Percentiles rank a stretch among this genome's conserved stretches.
phyloP scores from a whole-genome alignment of 2,113 vertebrate genomes.

The Carlito syrichta region DNA sequence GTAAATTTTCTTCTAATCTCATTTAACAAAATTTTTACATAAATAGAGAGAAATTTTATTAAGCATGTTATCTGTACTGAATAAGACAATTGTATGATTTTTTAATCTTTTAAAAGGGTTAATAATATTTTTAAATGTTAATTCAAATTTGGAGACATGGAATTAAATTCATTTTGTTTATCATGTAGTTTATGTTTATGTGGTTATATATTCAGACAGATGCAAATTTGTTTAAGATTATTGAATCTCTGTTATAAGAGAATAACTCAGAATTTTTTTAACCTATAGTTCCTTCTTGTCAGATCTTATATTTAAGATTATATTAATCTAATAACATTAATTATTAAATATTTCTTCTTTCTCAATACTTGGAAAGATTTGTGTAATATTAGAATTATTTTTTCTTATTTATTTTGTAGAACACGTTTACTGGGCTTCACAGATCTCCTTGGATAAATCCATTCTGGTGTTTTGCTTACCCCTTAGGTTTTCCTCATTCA shows the following conservation, averaged over 20 bases:
- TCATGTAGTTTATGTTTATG: not conserved
- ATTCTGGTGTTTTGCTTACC: not conserved
- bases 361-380: not conserved
- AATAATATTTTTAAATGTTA: not conserved
- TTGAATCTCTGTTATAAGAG: not conserved
- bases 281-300: not conserved
- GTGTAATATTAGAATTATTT: not conserved
- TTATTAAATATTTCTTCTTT: not conserved
- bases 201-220: not conserved
- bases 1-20: not conserved
- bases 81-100: not conserved
- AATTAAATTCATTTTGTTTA: not conserved
- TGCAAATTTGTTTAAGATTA: not conserved
- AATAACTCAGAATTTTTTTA: not conserved
- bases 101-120: not conserved
- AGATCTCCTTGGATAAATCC: not conserved
- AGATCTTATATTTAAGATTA: not conserved
- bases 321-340: not conserved
- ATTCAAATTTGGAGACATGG: not conserved
- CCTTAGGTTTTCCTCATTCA: not conserved
- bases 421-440: not conserved
- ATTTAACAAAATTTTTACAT: not conserved
- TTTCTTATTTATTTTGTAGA: not conserved
- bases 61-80: not conserved
- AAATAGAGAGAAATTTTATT: not conserved